Evolutionary conservation across 2,113 vertebrate genomes (phyloP), one percentile per base, ranked within the genome.

Genomic region (Dendrocopos noguchii): DNA sequence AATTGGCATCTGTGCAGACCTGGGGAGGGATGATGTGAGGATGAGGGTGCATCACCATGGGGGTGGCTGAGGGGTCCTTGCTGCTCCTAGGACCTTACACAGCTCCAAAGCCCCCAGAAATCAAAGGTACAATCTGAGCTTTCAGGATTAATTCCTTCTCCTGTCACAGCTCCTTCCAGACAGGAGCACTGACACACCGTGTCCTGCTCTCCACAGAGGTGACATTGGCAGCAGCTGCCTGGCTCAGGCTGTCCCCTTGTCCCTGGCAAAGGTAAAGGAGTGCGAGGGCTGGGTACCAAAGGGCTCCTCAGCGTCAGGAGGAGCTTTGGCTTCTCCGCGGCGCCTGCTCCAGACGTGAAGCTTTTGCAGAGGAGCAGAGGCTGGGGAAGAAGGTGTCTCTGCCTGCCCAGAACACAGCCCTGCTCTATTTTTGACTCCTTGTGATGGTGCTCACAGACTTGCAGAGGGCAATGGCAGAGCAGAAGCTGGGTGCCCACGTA

Each of bases 1-100:
- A 39, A 4, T 13, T 0, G 0, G 42, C 2, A 33, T 4, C 52
- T 12, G 53, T 63, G 13, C 44, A 36, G 79, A 7, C 2, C 24
- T 1, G 5, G 13, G 44, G 21, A 10, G 72, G 63, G 64, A 11
- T 2, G 10, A 8, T 24, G 21, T 1, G 10, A 73, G 36, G 9
- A 7, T 0, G 0, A 39, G 27, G 61, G 3, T 19, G 14, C 8
- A 4, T 6, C 1, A 0, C 27, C 36, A 1, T 0, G 10, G 57
- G 57, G 24, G 12, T 14, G 24, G 24, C 72, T 27, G 67, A 7
- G 9, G 66, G 7, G 1, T 25, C 56, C 60, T 29, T 0, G 5
- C 1, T 57, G 34, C 55, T 72, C 64, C 47, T n/a, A 8, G 25
- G 15, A 13, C 27, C 52, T 21, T 0, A 4, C 53, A 8, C 13